Base-by-base conservation (phyloP, 2,113 vertebrate genomes). In the Polypterus senegalus region DNA sequence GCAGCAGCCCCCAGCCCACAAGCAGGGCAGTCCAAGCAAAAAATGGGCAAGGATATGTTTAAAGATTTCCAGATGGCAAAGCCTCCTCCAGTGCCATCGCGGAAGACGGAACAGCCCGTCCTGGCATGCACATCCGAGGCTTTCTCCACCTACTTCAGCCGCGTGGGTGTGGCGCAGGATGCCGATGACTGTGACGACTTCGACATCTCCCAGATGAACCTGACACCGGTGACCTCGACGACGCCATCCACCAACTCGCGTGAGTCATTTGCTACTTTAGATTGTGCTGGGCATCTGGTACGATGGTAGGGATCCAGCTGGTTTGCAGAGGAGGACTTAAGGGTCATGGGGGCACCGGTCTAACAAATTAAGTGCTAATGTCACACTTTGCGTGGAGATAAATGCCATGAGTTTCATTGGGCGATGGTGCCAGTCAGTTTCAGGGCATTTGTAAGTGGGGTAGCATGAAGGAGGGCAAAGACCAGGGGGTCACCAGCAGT, bases 171-270 rank as follows among this genome's bases (percentile, higher is more conserved):
- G 74, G 92, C 90, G 71, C 92, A 95, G 86, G 95, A 98, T 74
- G 87, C 91, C 56, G 95, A 98, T 61, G 95, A 98, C 89, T 96
- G 93, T 78, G 95, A 97, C 64, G 95, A 98, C 86, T 97, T 97
- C 65, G 95, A 98, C 84, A 98, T 98, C 81, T 97, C 93, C 71
- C 95, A 97, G 77, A 87, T 98, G 88, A 98, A 97, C 78, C 88
- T 98, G 83, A 98, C 95, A 52, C 95, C 95, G 48, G 91, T 97
- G 87, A 97, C 95, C 73, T 98, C 95, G 71, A 98, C 94, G 2
- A 96, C 95, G 6, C 93, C 95, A 43, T 98, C 95, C 60, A 97
- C 93, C 71, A 97, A 97, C 80, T 98, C 95, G 76, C 95, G 95
- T 98, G 76, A 93, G 93, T 84, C 53, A 9, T 27, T 55, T 27